Evolutionary conservation across 1,140 invertebrate species (phyloP).

Genomic region (Cyphomyrmex costatus): DNA sequence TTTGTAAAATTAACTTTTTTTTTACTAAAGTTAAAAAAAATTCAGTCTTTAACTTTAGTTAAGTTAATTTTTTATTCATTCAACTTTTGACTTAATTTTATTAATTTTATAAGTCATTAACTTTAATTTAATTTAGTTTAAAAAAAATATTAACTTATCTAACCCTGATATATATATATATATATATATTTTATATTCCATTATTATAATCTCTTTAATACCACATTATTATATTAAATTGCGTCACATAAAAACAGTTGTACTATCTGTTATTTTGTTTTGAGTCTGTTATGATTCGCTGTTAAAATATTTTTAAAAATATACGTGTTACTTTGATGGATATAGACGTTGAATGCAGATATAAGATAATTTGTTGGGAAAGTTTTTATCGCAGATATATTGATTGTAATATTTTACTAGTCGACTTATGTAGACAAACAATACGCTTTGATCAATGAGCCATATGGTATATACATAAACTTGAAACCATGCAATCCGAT

Average conservation of each 20-base stretch:
- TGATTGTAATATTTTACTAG: not conserved
- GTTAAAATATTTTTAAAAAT: not conserved
- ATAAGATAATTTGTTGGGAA: not conserved
- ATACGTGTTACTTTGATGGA: not conserved
- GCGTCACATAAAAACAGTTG: not conserved
- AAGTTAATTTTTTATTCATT: no score
- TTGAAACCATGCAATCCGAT: not conserved
- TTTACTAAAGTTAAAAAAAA: no score
- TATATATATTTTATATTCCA: constrained; percentile 22
- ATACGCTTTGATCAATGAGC: not conserved
- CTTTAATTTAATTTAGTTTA: no score
- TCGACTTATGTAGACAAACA: not conserved
- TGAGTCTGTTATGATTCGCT: not conserved
- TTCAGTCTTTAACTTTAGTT: no score
- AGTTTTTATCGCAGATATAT: constrained; percentile 1
- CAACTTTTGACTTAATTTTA: no score
- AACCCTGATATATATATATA: no score
- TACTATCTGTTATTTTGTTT: constrained; percentile 12
- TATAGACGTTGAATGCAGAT: not conserved
- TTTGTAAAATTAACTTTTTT: no score
- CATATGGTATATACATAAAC: no score
- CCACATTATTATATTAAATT: constrained; percentile 11
- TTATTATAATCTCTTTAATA: constrained; percentile 9
- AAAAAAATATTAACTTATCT: no score
- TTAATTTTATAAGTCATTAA: no score